Evolutionary conservation across 2,113 vertebrate species (phyloP), one percentile per base, ranked within the genome.

Genomic region (Colistium nudipinnis): DNA sequence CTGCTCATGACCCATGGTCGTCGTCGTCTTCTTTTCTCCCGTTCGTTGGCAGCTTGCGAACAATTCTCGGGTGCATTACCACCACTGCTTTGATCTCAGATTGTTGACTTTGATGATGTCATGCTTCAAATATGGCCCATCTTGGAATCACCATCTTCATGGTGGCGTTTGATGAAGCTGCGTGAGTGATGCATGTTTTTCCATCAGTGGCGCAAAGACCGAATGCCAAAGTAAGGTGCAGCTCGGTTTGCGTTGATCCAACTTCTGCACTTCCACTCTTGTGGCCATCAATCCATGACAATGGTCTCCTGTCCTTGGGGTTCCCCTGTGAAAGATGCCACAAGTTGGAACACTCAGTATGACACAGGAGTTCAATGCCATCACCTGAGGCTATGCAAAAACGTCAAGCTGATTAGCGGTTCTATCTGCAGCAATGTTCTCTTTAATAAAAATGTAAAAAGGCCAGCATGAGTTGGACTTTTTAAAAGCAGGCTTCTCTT

Each of bases 1-100:
- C 90, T 90, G 79, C 30, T 86, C 65, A 60, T 65, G 76, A 70
- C 89, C 88, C 90, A 90, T 91, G 35, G 43, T 83, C 61, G 62
- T 30, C n/a, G n/a, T n/a, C n/a, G n/a, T n/a, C n/a, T n/a, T n/a
- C n/a, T n/a, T n/a, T n/a, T n/a, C n/a, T n/a, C n/a, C n/a, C n/a
- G n/a, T n/a, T n/a, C n/a, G n/a, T n/a, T n/a, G n/a, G n/a, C n/a
- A n/a, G n/a, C n/a, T n/a, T n/a, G n/a, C n/a, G n/a, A n/a, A n/a
- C n/a, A n/a, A n/a, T n/a, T n/a, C n/a, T n/a, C n/a, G n/a, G n/a
- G n/a, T n/a, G n/a, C n/a, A n/a, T n/a, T n/a, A n/a, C n/a, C n/a
- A n/a, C n/a, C n/a, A n/a, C n/a, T n/a, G n/a, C n/a, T n/a, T n/a
- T n/a, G n/a, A n/a, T n/a, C n/a, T n/a, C n/a, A n/a, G n/a, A n/a